Conservation (phyloP, 2,888 invertebrate species). For the Nineta flava region DNA sequence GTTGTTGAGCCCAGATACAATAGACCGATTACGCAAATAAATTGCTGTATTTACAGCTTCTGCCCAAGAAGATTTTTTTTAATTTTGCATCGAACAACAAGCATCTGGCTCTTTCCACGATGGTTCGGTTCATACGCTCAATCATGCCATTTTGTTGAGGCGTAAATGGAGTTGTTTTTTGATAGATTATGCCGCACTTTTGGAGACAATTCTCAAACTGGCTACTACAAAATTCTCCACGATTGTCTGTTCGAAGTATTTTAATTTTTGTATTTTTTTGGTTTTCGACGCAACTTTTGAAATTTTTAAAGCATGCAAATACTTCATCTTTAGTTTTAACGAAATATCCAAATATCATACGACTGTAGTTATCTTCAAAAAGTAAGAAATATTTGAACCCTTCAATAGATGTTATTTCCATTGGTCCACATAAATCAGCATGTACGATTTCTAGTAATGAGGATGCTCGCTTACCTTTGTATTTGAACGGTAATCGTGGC, state of each 20-base stretch:
- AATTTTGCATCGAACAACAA: slow-evolving; percentile 16
- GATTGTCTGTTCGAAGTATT: slow-evolving; percentile 15
- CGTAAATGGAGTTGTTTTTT: slow-evolving; percentile 14
- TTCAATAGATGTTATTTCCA: slow-evolving; percentile 13
- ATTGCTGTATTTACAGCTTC: too few relatives aligned
- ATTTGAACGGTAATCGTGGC: slow-evolving; percentile 16
- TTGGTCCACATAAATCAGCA: too few relatives aligned
- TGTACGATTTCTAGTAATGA: slow-evolving; percentile 15
- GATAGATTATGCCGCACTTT: slow-evolving; percentile 16
- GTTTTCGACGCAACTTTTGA: slow-evolving; percentile 17
- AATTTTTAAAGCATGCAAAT: slow-evolving; percentile 15
- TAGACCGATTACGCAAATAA: too few relatives aligned
- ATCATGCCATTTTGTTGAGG: slow-evolving; percentile 23
- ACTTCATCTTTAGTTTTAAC: slow-evolving; percentile 18
- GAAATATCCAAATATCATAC: slow-evolving; percentile 17
- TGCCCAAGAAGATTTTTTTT: slow-evolving; percentile 17
- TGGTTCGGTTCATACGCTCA: slow-evolving; percentile 20
- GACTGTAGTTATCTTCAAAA: slow-evolving; percentile 19
- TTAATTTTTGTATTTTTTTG: slow-evolving; percentile 16
- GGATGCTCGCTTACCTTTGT: slow-evolving; percentile 11
- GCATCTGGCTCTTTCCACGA: slow-evolving; percentile 19
- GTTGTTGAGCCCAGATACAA: too few relatives aligned
- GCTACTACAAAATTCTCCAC: slow-evolving; percentile 17
- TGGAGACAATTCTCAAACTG: slow-evolving; percentile 13
- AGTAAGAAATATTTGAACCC: slow-evolving; percentile 17